Base-by-base conservation (phyloP, 2,113 vertebrate genomes). In the Anolis carolinensis region DNA sequence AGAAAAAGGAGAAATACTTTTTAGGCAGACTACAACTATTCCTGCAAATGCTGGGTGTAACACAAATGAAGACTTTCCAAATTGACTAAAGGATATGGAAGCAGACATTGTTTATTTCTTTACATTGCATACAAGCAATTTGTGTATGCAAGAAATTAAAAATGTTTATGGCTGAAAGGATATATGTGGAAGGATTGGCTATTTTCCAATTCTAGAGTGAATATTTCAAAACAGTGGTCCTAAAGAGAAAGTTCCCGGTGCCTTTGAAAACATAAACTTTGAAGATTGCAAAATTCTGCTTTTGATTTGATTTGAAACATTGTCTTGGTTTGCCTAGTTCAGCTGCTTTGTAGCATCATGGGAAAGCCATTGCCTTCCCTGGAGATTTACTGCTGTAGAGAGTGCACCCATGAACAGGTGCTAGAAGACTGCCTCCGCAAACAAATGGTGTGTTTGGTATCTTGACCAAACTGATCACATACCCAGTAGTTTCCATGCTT, bases 221-320 rank as follows among this genome's bases (percentile, higher is more conserved):
- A 44, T 36, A 36, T 65, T 80, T 80, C 23, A 80, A 65, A 67
- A 13, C 36, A 44, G 13, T 30, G 36, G 13, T 32, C 36, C 59
- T 27, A 80, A 62, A 23, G 36, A 63, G 77, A 23, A 36, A 62
- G 36, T 63, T 63, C 62, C 25, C 55, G 39, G 36, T 1, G 16
- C 21, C 5, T 63, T 62, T 79, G 36, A 27, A 10, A 55, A 55
- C 10, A 63, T 25, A 67, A 67, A 44, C 1, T 14, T 13, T 25
- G 68, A 59, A 72, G 67, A 71, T 73, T 72, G 14, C 59, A 88
- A 78, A 86, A 86, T 21, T 23, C 34, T 39, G 34, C 21, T 71
- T 78, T 16, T 55, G 20, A 23, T 39, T 8, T 30, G n/a, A 55
- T 6, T 7, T 18, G 2, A 18, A 55, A 13, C 52, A 25, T 70